Base-by-base conservation (phyloP, 2,888 invertebrate species). In the Pristionchus exspectatus region DNA sequence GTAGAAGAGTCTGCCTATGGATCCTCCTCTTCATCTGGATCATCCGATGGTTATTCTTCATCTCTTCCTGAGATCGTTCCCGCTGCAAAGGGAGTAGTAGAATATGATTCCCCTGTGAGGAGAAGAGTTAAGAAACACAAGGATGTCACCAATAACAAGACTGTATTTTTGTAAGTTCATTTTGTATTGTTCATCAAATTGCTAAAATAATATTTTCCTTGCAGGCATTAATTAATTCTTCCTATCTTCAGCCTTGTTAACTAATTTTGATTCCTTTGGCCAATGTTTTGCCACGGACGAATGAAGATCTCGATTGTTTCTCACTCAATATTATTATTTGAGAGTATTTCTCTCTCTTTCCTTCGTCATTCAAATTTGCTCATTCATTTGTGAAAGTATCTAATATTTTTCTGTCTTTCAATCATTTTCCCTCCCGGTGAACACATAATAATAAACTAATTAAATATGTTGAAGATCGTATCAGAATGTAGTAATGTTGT, bases 61-160 rank as follows among this genome's bases (percentile, higher is more conserved):
- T 10, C 10, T 33, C 27, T 54, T 5, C 85, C 85, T 63, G 85
- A 85, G 44, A 59, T 85, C 10, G 85, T 85, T n/a, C 33, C 85
- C 7, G 85, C 85, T 21, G 59, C 85, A 16, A 85, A 63, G 21
- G 63, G 85, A 63, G 85, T 38, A 63, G 85, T 85, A 3, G 85
- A 85, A n/a, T 85, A 85, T 38, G 85, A 85, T 63, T 83, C 83
- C 27, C 83, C 83, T 54, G 56, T 83, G 27, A 83, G 21, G 44
- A 77, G 83, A 83, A 83, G 83, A 83, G 83, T 83, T 9, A 83
- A 38, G 56, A 83, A 83, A 21, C 83, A 83, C 30, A 83, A 83
- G 83, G n/a, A 54, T 83, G 83, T 54, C 18, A 56, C 54, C 83
- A 56, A 56, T 27, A 83, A 56, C 7, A 38, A 54, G 21, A 54